Percentiles rank a stretch among this genome's conserved stretches.
Conservation (phyloP, 2,888 invertebrate genomes). For the Mimumesa dahlbomi region DNA sequence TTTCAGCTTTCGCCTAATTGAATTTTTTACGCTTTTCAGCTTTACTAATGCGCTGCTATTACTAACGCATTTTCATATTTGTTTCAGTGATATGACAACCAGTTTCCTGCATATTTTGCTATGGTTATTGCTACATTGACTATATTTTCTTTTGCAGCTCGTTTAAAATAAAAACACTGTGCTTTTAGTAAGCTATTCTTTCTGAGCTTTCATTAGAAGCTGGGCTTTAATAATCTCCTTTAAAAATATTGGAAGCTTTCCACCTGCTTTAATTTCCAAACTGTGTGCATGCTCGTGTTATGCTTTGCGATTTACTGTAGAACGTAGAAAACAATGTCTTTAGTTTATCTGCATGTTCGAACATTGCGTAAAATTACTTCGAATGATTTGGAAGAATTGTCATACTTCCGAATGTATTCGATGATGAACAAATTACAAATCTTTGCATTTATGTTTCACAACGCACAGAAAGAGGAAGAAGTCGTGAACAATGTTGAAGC, state of each 20-base stretch:
- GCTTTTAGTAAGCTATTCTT: slow-evolving; percentile 2
- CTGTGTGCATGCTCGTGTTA: slow-evolving; percentile 2
- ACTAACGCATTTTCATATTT: slow-evolving; percentile 1
- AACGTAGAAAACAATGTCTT: background rate
- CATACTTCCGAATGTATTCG: background rate
- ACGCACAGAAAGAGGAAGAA: slow-evolving; percentile 73
- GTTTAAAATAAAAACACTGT: background rate
- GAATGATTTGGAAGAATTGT: background rate
- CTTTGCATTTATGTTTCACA: background rate
- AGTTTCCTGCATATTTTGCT: background rate
- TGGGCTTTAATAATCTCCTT: slow-evolving; percentile 30
- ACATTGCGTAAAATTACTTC: too few species aligned
- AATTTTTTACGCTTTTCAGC: slow-evolving; percentile 34
- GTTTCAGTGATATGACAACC: slow-evolving; percentile 25
- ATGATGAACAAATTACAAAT: background rate
- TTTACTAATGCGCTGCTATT: slow-evolving; percentile 5
- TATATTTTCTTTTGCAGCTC: slow-evolving; percentile 17
- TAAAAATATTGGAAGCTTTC: background rate
- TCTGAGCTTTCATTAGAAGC: slow-evolving; percentile 39
- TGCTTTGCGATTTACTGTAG: background rate
- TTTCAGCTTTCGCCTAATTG: slow-evolving; percentile 36
- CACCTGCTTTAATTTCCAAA: background rate
- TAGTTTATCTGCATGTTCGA: background rate
- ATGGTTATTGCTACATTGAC: background rate
- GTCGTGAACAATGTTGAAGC: slow-evolving; percentile 74